Base-by-base conservation (phyloP, 2,888 invertebrate species). In the Listrodromus nycthemerus region DNA sequence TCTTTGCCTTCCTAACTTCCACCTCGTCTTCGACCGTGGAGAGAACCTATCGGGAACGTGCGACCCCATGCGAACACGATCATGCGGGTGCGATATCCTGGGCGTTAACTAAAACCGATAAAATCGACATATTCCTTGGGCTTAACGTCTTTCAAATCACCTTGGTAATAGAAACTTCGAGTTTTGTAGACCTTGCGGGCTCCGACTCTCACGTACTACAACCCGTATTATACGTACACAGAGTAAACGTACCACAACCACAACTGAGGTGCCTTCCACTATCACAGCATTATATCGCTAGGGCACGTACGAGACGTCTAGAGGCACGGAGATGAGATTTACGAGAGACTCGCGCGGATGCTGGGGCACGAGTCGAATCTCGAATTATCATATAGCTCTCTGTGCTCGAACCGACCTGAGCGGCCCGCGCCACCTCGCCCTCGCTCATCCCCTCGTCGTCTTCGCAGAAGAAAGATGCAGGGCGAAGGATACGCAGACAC, bases 351-450 rank as follows among this genome's bases (percentile, higher is more conserved):
- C 80, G 80, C 69, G 70, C 66, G 58, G 83, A 86, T 83, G 82
- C 85, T 80, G 74, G 67, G 83, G 83, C 85, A 83, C 83, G 86
- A 86, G 86, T 83, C 86, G 86, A 86, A 86, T 86, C 83, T 79
- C 71, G 83, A 85, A 86, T 86, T 85, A 86, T 86, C 86, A 86
- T 83, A 84, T 50, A 65, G 77, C 81, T 77, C 66, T 21, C 61
- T n/a, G 16, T 37, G 61, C 73, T 73, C 76, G 55, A 37, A 50
- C 61, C 45, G 37, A 30, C 65, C 73, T 24, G n/a, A 37, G 58
- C 67, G 69, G 13, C 75, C 37, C 63, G 65, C 33, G 75, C 76
- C 65, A 30, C 74, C 50, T 50, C 50, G 45, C 66, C 63, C 33
- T 10, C 16, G 45, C 63, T 19, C 55, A 27, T 21, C 19, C 71